Base-by-base conservation (phyloP, 2,113 vertebrate species). In the Cyanocitta stelleri region DNA sequence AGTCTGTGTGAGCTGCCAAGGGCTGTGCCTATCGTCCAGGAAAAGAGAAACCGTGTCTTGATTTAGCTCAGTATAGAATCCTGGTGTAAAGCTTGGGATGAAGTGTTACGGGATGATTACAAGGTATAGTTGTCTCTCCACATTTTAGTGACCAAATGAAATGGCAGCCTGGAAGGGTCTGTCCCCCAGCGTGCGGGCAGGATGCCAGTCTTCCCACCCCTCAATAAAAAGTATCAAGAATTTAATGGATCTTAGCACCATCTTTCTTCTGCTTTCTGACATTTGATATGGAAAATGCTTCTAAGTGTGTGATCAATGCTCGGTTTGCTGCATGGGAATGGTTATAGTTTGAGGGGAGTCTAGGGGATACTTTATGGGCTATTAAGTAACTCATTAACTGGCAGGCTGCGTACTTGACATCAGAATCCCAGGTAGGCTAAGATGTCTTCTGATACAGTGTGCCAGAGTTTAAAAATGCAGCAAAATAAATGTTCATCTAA, bases 331-430 rank as follows among this genome's bases (percentile, higher is more conserved):
- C 23, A 48, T 85, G 64, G 61, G 77, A 94, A 49, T 75, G 41
- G 89, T 94, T 92, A 58, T 4, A 59, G 39, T 90, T 96, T 62
- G 91, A 80, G 63, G 41, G 64, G 91, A 67, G 33, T 87, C 66
- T 79, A 43, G 64, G 32, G 75, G 88, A 92, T 43, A 21, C 35
- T 95, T 95, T 72, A 84, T 43, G 78, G 93, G 69, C 75, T 96
- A 85, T 90, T 94, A 96, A 94, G 74, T 96, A 84, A 86, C 68
- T 90, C 85, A 85, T 96, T 96, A 96, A 90, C 84, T 91, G 59
- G 76, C 37, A 95, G 22, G 13, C 59, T 91, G 49, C 0, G 0
- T 78, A 68, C 35, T 72, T 92, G 61, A 74, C 43, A 58, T 19
- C 7, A 89, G 74, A 81, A 90, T 72, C 24, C 16, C 76, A 61